A percentile compares a stretch with the other conserved stretches of the same genome.
phyloP scores from a whole-genome alignment of 2,888 invertebrate species.

The Schizotus pectinicornis region DNA sequence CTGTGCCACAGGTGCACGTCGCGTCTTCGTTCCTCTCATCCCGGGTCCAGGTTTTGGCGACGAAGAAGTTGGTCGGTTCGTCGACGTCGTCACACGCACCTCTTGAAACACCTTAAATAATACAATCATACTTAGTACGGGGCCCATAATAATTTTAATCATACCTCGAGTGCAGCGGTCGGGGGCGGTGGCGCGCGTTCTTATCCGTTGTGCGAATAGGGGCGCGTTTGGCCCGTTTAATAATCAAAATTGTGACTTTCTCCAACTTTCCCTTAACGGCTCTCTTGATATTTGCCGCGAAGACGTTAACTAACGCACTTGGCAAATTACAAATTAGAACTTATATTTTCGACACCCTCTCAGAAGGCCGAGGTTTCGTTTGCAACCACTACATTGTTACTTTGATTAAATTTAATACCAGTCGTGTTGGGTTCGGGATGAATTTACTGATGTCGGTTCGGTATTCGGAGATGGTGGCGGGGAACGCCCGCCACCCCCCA shows the following conservation, averaged over 20 bases:
- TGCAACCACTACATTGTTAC: slow-evolving; percentile 53
- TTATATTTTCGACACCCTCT: slow-evolving; percentile 55
- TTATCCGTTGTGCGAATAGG: slow-evolving; percentile 47
- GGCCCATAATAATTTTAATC: slow-evolving; percentile 57
- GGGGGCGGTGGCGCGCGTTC: slow-evolving; percentile 34
- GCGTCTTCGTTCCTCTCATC: background rate
- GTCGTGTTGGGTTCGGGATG: slow-evolving; percentile 43
- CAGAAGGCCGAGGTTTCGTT: slow-evolving; percentile 36
- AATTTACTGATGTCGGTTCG: slow-evolving; percentile 42
- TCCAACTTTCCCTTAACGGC: slow-evolving; percentile 55
- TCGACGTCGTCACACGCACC: slow-evolving; percentile 37
- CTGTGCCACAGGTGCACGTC: slow-evolving; percentile 3
- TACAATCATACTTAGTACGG: slow-evolving; percentile 55
- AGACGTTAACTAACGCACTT: slow-evolving; percentile 57
- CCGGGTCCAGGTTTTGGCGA: too few species aligned
- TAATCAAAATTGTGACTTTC: slow-evolving; percentile 57
- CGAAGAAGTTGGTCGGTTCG: slow-evolving; percentile 1
- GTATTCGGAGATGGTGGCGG: slow-evolving; percentile 37
- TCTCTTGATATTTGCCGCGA: slow-evolving; percentile 54
- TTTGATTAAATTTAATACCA: slow-evolving; percentile 57
- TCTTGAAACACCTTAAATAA: slow-evolving; percentile 55
- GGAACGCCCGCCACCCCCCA: too few species aligned
- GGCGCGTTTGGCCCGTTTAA: slow-evolving; percentile 50
- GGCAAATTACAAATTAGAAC: slow-evolving; percentile 58
- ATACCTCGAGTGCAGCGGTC: slow-evolving; percentile 39